These are phyloP conservation scores for Lophius americanus DNA, from an alignment of 2,797 vertebrate species.

Conservation along the genomic window DNA sequence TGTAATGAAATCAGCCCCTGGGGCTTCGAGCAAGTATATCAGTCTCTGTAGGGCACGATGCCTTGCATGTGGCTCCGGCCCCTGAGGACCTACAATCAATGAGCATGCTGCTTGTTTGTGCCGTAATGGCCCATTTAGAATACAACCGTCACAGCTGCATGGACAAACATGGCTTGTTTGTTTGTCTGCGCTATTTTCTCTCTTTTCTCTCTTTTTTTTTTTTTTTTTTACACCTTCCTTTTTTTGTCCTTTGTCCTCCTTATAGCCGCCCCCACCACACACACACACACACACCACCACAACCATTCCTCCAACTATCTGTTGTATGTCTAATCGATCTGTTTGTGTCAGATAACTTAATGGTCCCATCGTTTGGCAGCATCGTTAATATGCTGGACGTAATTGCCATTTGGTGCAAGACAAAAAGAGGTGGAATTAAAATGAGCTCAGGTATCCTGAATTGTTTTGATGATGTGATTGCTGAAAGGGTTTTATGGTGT, in stretches of 20 bases:
- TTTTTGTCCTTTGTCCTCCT: constrained; percentile 26
- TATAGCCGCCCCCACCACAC: constrained; percentile 47
- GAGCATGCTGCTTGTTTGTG: constrained; percentile 66
- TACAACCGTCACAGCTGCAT: constrained; percentile 65
- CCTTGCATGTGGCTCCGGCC: constrained; percentile 64
- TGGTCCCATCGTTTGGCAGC: constrained; percentile 59
- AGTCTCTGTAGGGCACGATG: constrained; percentile 33
- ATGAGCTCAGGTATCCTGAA: constrained; percentile 64
- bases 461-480: constrained; percentile 76
- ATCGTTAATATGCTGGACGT: constrained; percentile 73
- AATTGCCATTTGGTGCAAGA: constrained; percentile 75
- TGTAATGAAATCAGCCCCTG: constrained; percentile 34
- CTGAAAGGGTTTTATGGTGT: constrained; percentile 52
- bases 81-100: constrained; percentile 65
- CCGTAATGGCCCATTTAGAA: constrained; percentile 75
- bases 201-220: constrained; percentile 28
- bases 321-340: constrained; percentile 76
- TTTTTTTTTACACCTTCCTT: constrained; percentile 26
- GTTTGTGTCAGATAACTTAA: constrained; percentile 75
- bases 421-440: constrained; percentile 61
- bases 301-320: constrained; percentile 61
- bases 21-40: constrained; percentile 47
- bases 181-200: constrained; percentile 49
- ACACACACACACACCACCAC: constrained; percentile 23
- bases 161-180: constrained; percentile 66